Conservation (phyloP, 2,888 invertebrate species). For the Rhopalosiphum nymphaeae region DNA sequence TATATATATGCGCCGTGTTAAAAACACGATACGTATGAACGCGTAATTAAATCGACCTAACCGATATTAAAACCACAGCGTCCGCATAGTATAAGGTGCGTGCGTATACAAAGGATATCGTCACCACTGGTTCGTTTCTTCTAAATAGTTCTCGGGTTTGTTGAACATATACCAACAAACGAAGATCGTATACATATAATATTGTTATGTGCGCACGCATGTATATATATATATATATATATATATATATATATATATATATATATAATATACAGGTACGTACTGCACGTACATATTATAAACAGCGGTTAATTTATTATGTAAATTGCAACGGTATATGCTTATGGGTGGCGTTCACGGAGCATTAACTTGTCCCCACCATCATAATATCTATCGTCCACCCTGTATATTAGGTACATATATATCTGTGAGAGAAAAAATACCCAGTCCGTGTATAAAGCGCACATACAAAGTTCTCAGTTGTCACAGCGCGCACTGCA, state of each 20-base stretch:
- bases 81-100: neutral
- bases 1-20: neutral
- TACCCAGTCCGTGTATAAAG: conserved; percentile 10
- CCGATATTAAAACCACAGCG: neutral
- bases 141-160: neutral
- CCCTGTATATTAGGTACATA: neutral
- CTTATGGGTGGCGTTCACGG: neutral
- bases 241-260: conserved; percentile 49
- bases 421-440: neutral
- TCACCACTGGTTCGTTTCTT: neutral
- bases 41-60: neutral
- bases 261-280: too few relatives aligned
- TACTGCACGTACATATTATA: neutral
- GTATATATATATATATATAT: neutral
- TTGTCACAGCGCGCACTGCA: conserved; percentile 1
- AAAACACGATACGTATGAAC: neutral
- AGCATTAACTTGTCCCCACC: neutral
- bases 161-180: conserved; percentile 18
- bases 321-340: conserved; percentile 33
- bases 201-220: neutral
- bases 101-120: neutral
- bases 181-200: neutral
- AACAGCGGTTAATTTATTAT: conserved; percentile 57
- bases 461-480: conserved; percentile 36
- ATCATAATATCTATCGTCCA: neutral